These are phyloP conservation scores for Phalacrocorax brasilianus DNA, from an alignment of 2,113 vertebrate species.

Conservation along the genomic window DNA sequence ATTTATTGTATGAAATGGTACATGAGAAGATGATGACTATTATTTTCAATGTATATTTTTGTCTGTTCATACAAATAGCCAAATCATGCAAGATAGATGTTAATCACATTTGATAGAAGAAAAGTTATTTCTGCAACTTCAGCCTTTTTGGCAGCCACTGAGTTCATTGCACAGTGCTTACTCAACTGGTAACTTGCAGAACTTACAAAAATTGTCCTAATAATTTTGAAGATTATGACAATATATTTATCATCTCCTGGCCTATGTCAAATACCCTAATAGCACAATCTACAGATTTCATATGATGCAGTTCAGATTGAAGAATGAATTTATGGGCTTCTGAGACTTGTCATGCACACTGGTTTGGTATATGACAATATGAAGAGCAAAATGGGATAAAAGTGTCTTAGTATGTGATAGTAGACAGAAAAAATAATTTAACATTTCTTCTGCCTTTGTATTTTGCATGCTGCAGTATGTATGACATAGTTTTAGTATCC, in stretches of 20 bases:
- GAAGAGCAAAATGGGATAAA: background rate
- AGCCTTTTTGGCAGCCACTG: constrained; percentile 37
- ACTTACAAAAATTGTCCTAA: constrained; percentile 27
- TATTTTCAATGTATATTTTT: constrained; percentile 37
- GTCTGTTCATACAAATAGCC: constrained; percentile 6
- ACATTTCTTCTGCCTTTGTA: background rate
- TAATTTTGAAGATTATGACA: constrained; percentile 37
- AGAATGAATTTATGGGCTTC: background rate
- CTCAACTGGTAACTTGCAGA: constrained; percentile 53
- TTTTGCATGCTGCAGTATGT: background rate
- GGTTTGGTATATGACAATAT: background rate
- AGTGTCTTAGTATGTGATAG: background rate
- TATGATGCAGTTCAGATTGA: background rate
- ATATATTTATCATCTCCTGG: constrained; percentile 32
- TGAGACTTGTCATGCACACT: background rate
- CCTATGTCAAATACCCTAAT: background rate
- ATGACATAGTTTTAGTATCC: background rate
- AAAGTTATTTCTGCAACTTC: constrained; percentile 50
- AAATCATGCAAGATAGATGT: background rate
- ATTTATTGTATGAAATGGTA: constrained; percentile 26
- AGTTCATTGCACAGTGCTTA: constrained; percentile 1
- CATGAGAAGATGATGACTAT: constrained; percentile 12
- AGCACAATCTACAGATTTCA: background rate
- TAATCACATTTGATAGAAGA: constrained; percentile 18
- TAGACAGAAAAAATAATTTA: background rate